phyloP scores from a whole-genome alignment of 2,797 vertebrate genomes.

The Otolemur crassicaudatus region DNA sequence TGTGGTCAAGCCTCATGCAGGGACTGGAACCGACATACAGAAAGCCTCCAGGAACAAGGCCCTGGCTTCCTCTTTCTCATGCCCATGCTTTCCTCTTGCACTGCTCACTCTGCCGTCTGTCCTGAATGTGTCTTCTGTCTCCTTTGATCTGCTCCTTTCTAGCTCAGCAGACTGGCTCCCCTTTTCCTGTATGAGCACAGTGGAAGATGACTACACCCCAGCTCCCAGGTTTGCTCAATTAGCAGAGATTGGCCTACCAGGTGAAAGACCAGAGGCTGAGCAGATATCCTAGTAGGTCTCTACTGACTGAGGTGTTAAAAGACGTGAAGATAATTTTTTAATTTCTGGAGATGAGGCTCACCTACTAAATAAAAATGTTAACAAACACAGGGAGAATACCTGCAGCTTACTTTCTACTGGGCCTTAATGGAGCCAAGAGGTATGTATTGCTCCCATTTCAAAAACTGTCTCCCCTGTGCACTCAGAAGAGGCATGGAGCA shows the following conservation, averaged over 20 bases:
- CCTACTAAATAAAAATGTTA: background rate
- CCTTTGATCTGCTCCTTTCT: background rate
- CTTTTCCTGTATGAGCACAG: background rate
- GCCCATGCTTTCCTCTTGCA: fast-evolving
- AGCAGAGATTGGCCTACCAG: background rate
- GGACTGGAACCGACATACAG: background rate
- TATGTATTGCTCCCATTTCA: background rate
- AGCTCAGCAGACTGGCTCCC: background rate
- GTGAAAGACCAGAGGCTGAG: background rate
- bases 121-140: background rate
- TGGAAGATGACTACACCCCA: background rate
- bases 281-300: background rate
- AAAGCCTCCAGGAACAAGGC: background rate
- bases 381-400: background rate
- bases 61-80: fast-evolving
- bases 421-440: background rate
- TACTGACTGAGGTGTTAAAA: background rate
- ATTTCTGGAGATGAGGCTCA: background rate
- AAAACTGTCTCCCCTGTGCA: background rate
- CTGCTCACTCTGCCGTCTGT: background rate
- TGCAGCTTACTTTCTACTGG: background rate
- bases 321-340: background rate
- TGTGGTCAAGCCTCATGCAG: background rate
- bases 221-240: background rate
- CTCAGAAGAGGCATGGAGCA: background rate